Base-by-base conservation (phyloP, 2,888 invertebrate species). In the Stenchaetothrips biformis region DNA sequence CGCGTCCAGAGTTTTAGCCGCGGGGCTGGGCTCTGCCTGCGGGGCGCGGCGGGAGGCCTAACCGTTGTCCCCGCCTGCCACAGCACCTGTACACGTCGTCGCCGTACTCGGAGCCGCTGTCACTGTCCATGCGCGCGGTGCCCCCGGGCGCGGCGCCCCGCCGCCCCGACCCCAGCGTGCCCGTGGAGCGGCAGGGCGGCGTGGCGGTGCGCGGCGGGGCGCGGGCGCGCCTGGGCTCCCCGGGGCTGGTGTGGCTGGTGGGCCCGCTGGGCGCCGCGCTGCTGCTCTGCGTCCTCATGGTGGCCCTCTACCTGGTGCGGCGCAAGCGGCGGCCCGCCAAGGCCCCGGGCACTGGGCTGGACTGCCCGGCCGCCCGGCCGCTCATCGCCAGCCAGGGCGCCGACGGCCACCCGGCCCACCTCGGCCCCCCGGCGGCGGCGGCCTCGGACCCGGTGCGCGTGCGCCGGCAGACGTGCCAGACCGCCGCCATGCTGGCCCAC, bases 371-470 rank as follows among this genome's bases (percentile, higher is more conserved):
- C 67, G 21, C 67, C 67, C 21, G 67, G 67, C 67, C 67, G 21
- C 67, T 67, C 67, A 67, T 67, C 9, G 59, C 59, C 59, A 59
- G 13, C 67, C 77, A 77, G n/a, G 79, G 81, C 78, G 86, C 93
- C 95, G 7, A 95, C 95, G 0, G 96, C 96, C 2, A 95, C 84
- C 83, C 95, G 0, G 90, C 95, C 82, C 96, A 96, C 0, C 87
- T 96, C 59, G 96, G 96, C 92, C 93, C 95, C 7, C 94, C 94
- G 18, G 95, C 95, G 87, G 90, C 92, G 80, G 92, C 96, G 62
- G 96, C 96, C 0, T 94, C 94, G 79, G 98, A 98, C 88, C 98
- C 98, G 0, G 98, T 98, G 0, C 98, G 98, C 88, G 95, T 98
- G 94, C 90, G 98, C 81, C 90, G 98, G 80, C 88, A 98, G 82